Percentiles rank a stretch among this genome's conserved stretches.
Evolutionary conservation across 2,888 invertebrate species (phyloP).

Genomic region (Alsophila aescularia): DNA sequence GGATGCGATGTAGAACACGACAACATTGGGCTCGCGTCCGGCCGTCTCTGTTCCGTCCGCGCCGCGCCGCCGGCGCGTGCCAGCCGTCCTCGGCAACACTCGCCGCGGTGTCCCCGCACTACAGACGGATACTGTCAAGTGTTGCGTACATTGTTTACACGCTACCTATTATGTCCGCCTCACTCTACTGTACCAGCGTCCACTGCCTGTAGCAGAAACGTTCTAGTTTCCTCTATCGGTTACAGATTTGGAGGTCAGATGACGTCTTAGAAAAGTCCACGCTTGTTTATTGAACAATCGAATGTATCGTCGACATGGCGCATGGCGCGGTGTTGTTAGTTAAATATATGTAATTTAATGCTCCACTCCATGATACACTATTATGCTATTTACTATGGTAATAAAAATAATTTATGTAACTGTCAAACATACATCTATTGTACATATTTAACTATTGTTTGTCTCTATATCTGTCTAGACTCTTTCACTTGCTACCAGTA

Average conservation of each 20-base stretch:
- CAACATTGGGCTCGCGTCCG: too few relatives aligned
- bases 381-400: not conserved
- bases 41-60: too few relatives aligned
- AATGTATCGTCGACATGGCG: slow-evolving; percentile 1
- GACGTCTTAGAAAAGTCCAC: slow-evolving; percentile 4
- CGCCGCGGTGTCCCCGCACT: too few relatives aligned
- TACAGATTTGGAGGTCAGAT: slow-evolving; percentile 2
- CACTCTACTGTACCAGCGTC: not conserved
- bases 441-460: not conserved
- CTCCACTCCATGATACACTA: not conserved
- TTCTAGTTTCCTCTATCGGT: not conserved
- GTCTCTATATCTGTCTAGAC: not conserved
- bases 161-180: too few relatives aligned
- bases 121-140: too few relatives aligned
- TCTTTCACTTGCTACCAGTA: not conserved
- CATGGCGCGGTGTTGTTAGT: too few relatives aligned
- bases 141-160: too few relatives aligned
- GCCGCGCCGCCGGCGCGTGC: too few relatives aligned
- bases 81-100: too few relatives aligned
- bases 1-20: too few relatives aligned
- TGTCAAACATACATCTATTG: not conserved
- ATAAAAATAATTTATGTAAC: not conserved
- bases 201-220: not conserved
- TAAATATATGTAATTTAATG: too few relatives aligned
- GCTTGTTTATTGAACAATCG: slow-evolving; percentile 13